Evolutionary conservation across 2,797 vertebrate genomes (phyloP), one percentile per base, ranked within the genome.

Genomic region (Valencia hispanica): DNA sequence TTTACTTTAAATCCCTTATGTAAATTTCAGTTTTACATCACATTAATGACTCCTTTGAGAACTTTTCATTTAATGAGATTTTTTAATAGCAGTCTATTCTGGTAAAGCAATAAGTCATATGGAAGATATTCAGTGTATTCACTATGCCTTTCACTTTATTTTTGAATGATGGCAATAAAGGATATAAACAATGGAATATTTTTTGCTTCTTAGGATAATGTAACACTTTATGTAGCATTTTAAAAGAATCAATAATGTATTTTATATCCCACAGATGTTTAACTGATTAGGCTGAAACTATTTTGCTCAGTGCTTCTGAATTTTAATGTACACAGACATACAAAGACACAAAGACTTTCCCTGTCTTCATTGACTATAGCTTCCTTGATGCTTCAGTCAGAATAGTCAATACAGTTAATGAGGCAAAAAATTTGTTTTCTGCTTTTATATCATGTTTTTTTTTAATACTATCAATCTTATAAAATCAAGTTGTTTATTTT

Each of bases 21-120:
- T 69, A n/a, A n/a, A 43, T 63, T 57, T 15, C 15, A 8, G 20
- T 68, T 50, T 85, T 47, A 51, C 4, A 50, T 11, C 32, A 73
- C 45, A 51, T 81, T 72, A 27, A 59, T 32, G 25, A 17, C 18
- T 86, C 74, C 57, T 82, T 77, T 75, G 59, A 27, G 81, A 14
- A 34, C 9, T 15, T 32, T n/a, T 34, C 4, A 14, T 71, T 59
- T 66, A 20, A 72, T 77, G 25, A 71, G n/a, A 36, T 32, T 18
- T 66, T 74, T 43, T 55, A 65, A 72, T 51, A 14, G 32, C 36
- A 43, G 12, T 53, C 41, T 30, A 41, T 73, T 74, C 74, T 80
- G 20, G 70, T 61, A 32, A 48, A 36, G 32, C 9, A 43, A 27
- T 43, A 73, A 70, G 69, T 68, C 51, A 15, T 30, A 57, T 17